phyloP scores from a whole-genome alignment of 2,888 invertebrate species.

The Orgyia antiqua region DNA sequence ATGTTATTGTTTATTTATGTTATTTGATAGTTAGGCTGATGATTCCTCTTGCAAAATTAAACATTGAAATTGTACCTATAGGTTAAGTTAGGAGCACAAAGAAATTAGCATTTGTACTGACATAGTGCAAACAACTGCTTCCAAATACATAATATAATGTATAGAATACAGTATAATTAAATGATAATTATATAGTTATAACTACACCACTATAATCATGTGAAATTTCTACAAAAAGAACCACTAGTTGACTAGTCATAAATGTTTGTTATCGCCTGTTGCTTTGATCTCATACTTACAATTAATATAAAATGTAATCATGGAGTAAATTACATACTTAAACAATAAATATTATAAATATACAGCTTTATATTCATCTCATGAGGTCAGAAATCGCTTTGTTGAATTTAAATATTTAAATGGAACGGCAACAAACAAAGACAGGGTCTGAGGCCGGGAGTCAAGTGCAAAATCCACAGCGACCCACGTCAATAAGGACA shows the following conservation, averaged over 20 bases:
- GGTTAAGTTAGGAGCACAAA: no score
- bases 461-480: slow-evolving; percentile 66
- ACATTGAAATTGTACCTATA: no score
- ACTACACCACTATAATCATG: no score
- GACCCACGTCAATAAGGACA: slow-evolving; percentile 58
- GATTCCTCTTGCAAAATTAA: no score
- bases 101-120: no score
- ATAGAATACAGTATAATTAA: no score
- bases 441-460: slow-evolving; percentile 36
- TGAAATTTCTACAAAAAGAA: slow-evolving; percentile 12
- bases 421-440: slow-evolving; percentile 61
- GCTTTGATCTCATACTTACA: slow-evolving; percentile 12
- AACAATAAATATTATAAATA: slow-evolving; percentile 34
- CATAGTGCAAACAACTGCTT: no score
- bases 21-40: no score
- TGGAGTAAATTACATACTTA: slow-evolving; percentile 24
- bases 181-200: not conserved
- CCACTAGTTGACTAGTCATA: no score
- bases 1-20: no score
- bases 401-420: slow-evolving; percentile 60
- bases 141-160: no score
- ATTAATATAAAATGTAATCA: slow-evolving; percentile 19
- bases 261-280: slow-evolving; percentile 24
- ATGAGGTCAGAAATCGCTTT: slow-evolving; percentile 53
- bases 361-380: slow-evolving; percentile 60